These are phyloP conservation scores for Teleopsis dalmanni DNA, from an alignment of 1,140 invertebrate genomes.

Conservation along the genomic window DNA sequence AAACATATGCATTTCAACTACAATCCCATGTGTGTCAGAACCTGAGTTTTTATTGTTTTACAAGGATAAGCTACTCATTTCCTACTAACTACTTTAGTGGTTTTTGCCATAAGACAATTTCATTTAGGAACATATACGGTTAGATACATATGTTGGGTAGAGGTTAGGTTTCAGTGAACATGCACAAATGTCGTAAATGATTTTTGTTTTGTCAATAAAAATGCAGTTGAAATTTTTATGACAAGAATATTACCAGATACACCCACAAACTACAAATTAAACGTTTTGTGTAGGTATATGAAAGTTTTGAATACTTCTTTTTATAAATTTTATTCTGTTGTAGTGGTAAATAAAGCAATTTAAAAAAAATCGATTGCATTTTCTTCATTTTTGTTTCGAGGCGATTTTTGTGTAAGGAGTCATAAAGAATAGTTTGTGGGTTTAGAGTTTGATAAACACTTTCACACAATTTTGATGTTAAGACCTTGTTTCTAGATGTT, in stretches of 20 bases:
- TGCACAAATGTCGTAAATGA: slow-evolving; percentile 37
- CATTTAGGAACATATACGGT: too few species aligned
- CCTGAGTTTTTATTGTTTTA: background rate
- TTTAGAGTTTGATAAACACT: too few species aligned
- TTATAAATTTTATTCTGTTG: background rate
- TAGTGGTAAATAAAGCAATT: background rate
- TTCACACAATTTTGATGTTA: too few species aligned
- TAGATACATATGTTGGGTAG: too few species aligned
- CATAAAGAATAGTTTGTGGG: too few species aligned
- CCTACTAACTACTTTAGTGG: too few species aligned
- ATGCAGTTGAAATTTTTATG: slow-evolving; percentile 2
- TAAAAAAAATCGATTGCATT: background rate
- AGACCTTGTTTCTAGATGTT: too few species aligned
- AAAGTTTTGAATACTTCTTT: background rate
- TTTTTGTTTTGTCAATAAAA: slow-evolving; percentile 41
- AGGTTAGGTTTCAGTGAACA: too few species aligned
- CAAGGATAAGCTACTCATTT: background rate
- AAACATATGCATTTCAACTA: background rate
- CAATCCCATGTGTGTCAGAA: background rate
- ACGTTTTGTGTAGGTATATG: background rate
- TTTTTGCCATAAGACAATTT: too few species aligned
- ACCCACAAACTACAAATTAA: too few species aligned
- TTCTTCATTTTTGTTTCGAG: background rate
- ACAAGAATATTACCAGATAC: background rate
- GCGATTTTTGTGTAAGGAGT: too few species aligned